Base-by-base conservation (phyloP, 53 echinoderm and acorn worm genomes). In the Echinometra lucunter region DNA sequence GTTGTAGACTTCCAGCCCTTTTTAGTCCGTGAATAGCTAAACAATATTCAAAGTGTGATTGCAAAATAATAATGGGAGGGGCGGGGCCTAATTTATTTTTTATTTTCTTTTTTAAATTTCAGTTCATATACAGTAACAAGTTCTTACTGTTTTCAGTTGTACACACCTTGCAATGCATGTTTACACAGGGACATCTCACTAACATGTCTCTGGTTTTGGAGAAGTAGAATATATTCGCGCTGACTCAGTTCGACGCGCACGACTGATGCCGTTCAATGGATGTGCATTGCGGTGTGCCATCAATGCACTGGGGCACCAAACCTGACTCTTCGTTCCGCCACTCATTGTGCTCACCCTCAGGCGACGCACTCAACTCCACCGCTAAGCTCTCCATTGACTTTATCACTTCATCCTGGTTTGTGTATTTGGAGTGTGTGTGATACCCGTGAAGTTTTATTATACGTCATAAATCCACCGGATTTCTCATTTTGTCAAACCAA, bases 401-500 rank as follows among this genome's bases (percentile, higher is more conserved):
- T 18, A 78, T 40, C 40, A 42, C 78, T 78, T 78, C 78, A 38
- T 11, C 78, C 19, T 42, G 19, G 78, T 78, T 42, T 78, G 78
- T 78, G 78, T 42, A 8, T 78, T 38, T 10, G 38, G 78, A 6
- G 78, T 78, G 78, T 42, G 42, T 19, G 12, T 72, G 78, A 78
- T 78, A 78, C 78, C 78, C 38, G 42, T 78, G 35, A 72, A 72
- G 72, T 78, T 78, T 78, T 78, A 78, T 78, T 78, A 42, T 78
- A 78, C 78, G 19, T 42, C 78, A 78, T 78, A 78, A 78, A 78
- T 42, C 78, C 78, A 42, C 17, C 75, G 78, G 78, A 78, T 78
- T 35, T 18, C 78, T 19, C 42, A 78, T 42, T 78, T 78, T 42
- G 78, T 78, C 38, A 38, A 78, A 19, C 38, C 38, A 78, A 40